Base-by-base conservation (phyloP, 2,113 vertebrate species). In the Phoenicopterus ruber region DNA sequence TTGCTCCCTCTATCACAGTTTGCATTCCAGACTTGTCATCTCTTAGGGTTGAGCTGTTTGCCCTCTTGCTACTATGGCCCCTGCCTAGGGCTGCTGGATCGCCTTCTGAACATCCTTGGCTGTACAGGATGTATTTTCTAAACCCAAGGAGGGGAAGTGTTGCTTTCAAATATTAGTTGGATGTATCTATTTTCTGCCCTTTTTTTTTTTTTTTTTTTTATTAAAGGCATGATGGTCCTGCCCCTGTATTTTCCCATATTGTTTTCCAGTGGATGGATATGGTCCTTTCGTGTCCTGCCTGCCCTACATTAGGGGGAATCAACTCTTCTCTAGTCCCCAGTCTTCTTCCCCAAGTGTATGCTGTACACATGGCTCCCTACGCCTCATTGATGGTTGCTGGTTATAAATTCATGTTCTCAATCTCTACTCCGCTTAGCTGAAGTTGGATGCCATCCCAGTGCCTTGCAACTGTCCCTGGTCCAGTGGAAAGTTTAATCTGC, bases 401-500 rank as follows among this genome's bases (percentile, higher is more conserved):
- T 96, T 96, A 93, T 95, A 95, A 96, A 97, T 96, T 88, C 84
- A 70, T 91, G 93, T 94, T 91, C 91, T 96, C 91, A 91, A 36
- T 95, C 94, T 82, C 93, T 88, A 70, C 79, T 81, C 79, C 1
- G 8, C 84, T 93, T 93, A 96, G 94, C 82, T 86, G 89, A 96
- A 96, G 91, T 93, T 97, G 96, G 97, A 97, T 93, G 89, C 74
- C 71, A 67, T 97, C 94, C 97, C 97, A 97, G 86, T 82, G 93
- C 90, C 94, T 97, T 81, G 58, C 94, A 88, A 95, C 96, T 95
- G 94, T 97, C 97, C 94, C 96, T 97, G 88, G 94, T 96, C 88
- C 96, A 96, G 79, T 94, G 94, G 91, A 91, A 97, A 95, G 87
- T 97, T 94, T 94, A 97, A 97, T 97, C 95, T 97, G 94, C 86